Conservation (phyloP, 2,113 vertebrate genomes). For the Upupa epops region DNA sequence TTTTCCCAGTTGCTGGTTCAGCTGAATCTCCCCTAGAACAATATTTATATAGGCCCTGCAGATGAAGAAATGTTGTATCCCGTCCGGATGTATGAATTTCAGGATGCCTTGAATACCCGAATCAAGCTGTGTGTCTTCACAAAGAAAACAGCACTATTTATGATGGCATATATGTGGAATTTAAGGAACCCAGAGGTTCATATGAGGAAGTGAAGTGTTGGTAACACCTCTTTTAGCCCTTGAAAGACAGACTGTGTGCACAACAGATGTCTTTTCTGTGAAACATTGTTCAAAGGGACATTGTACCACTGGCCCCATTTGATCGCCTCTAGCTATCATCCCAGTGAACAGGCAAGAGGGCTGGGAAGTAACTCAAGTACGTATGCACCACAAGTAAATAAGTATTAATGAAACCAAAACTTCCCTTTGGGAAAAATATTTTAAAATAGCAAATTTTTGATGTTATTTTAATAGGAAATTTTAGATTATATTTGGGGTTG, state of each 20-base stretch:
- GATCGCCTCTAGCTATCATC: not conserved
- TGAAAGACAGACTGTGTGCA: constrained; percentile 1
- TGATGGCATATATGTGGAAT: constrained; percentile 40
- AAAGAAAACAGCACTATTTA: constrained; percentile 47
- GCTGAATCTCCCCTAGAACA: constrained; percentile 45
- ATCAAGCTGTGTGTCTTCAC: constrained; percentile 53
- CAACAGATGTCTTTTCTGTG: constrained; percentile 44
- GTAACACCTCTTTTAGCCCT: constrained; percentile 25
- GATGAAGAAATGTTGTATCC: constrained; percentile 48
- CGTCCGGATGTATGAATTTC: constrained; percentile 51
- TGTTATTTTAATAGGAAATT: not conserved
- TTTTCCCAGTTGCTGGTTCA: constrained; percentile 64
- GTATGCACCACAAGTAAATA: not conserved
- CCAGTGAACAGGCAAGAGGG: not conserved
- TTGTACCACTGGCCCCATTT: not conserved
- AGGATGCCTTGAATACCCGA: constrained; percentile 51
- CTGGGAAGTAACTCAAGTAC: not conserved
- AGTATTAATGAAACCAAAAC: not conserved
- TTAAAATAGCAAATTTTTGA: too few relatives aligned
- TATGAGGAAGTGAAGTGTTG: constrained; percentile 56
- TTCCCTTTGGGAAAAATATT: not conserved
- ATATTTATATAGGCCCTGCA: constrained; percentile 61
- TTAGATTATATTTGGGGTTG: not conserved
- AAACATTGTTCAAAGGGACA: not conserved
- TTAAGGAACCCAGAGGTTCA: constrained; percentile 47